Evolutionary conservation across 2,888 invertebrate genomes (phyloP).

Genomic region (Gastrophysa polygoni): DNA sequence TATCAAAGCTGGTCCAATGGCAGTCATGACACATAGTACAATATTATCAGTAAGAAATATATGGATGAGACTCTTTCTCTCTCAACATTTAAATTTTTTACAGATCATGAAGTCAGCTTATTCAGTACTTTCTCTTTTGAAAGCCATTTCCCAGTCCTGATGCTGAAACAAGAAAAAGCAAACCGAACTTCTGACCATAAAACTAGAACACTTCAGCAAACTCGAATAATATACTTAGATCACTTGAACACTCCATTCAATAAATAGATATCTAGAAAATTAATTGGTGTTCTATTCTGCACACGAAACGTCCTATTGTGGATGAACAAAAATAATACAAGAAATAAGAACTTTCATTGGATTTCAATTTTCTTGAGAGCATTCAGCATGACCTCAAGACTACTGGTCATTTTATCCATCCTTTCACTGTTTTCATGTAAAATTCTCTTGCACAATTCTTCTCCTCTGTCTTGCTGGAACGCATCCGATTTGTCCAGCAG

Average conservation of each 20-base stretch:
- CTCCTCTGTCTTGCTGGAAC: background rate
- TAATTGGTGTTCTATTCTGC: too few species aligned
- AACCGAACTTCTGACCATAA: too few species aligned
- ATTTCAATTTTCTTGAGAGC: constrained; percentile 11
- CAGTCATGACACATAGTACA: constrained; percentile 26
- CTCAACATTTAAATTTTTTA: constrained; percentile 11
- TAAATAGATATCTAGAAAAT: too few species aligned
- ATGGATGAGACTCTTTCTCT: background rate
- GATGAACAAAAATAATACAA: too few species aligned
- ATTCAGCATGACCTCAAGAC: constrained; percentile 10
- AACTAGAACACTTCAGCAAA: too few species aligned
- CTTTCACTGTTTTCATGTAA: constrained; percentile 8
- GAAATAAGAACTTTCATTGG: background rate
- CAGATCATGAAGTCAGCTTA: constrained; percentile 37
- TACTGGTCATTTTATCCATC: constrained; percentile 16
- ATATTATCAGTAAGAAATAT: constrained; percentile 21
- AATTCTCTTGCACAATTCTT: background rate
- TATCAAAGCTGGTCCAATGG: constrained; percentile 33
- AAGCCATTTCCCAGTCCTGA: too few species aligned
- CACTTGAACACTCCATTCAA: background rate
- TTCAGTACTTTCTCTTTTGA: constrained; percentile 26
- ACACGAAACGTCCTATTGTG: too few species aligned
- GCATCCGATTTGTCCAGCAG: constrained; percentile 3
- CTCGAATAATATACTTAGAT: background rate
- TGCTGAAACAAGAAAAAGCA: too few species aligned